Conservation (phyloP, 2,797 vertebrate species). For the Pseudochirops cupreus region DNA sequence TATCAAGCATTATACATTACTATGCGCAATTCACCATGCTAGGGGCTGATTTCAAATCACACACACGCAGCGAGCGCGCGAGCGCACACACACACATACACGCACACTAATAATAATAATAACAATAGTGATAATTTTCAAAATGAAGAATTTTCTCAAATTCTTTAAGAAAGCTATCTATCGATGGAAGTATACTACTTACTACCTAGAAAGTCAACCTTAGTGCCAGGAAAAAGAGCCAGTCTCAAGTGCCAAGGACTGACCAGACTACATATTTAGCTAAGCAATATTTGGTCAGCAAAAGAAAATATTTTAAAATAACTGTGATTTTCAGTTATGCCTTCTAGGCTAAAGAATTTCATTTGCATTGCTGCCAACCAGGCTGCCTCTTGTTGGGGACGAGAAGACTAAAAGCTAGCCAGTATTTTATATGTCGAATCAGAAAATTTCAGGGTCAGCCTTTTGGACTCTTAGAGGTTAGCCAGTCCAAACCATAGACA, state of each 20-base stretch:
- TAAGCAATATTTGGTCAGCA: slow-evolving; percentile 6
- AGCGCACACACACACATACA: too few relatives aligned
- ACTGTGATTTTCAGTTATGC: slow-evolving; percentile 26
- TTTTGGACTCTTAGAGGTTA: not conserved
- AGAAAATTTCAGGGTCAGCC: not conserved
- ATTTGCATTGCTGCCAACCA: not conserved
- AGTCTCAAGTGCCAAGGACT: not conserved
- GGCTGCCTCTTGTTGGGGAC: not conserved
- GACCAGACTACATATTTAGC: slow-evolving; percentile 1
- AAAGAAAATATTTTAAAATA: slow-evolving; percentile 38
- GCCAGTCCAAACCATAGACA: not conserved
- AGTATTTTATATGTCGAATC: not conserved
- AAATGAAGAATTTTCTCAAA: slow-evolving; percentile 11
- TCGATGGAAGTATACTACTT: not conserved
- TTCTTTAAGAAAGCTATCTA: slow-evolving; percentile 13
- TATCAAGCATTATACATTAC: not conserved
- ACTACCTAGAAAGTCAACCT: not conserved
- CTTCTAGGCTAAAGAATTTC: not conserved
- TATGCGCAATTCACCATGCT: not conserved
- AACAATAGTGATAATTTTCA: not conserved
- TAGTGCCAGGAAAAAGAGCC: too few relatives aligned
- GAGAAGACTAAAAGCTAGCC: not conserved
- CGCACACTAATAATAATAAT: not conserved
- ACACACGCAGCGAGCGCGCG: not conserved
- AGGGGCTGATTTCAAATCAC: slow-evolving; percentile 1